These are phyloP conservation scores for Syndactyla subalaris DNA, from an alignment of 2,797 vertebrate species.

Conservation along the genomic window DNA sequence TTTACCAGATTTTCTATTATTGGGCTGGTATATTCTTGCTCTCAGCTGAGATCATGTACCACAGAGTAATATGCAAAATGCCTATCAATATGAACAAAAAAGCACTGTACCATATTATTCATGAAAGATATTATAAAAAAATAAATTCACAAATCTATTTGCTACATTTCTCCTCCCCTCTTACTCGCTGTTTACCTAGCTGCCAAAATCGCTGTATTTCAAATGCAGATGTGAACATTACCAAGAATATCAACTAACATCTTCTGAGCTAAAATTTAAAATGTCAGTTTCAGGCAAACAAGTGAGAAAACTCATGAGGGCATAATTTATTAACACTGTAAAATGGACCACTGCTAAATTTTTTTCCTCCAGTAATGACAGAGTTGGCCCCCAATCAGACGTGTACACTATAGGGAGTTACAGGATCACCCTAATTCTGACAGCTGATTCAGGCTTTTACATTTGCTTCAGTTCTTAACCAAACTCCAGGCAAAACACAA, in stretches of 20 bases:
- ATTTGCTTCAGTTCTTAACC: conserved; percentile 7
- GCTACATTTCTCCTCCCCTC: not conserved
- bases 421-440: not conserved
- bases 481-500: conserved; percentile 19
- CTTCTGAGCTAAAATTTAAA: conserved; percentile 40
- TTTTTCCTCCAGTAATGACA: conserved; percentile 20
- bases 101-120: not conserved
- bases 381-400: not conserved
- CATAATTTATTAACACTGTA: conserved; percentile 29
- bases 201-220: conserved; percentile 29
- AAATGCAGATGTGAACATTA: conserved; percentile 25
- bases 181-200: not conserved
- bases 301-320: conserved; percentile 26
- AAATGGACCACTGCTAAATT: conserved; percentile 12
- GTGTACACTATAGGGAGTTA: not conserved
- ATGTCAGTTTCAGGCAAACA: conserved; percentile 44
- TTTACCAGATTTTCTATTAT: not conserved
- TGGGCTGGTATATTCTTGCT: not conserved
- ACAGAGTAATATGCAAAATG: not conserved
- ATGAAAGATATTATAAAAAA: conserved; percentile 40
- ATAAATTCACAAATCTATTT: conserved; percentile 28
- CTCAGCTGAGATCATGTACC: not conserved
- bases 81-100: not conserved
- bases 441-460: conserved; percentile 1
- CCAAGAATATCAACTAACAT: conserved; percentile 34